phyloP scores from a whole-genome alignment of 2,888 invertebrate genomes.

The Gastrophysa polygoni region DNA sequence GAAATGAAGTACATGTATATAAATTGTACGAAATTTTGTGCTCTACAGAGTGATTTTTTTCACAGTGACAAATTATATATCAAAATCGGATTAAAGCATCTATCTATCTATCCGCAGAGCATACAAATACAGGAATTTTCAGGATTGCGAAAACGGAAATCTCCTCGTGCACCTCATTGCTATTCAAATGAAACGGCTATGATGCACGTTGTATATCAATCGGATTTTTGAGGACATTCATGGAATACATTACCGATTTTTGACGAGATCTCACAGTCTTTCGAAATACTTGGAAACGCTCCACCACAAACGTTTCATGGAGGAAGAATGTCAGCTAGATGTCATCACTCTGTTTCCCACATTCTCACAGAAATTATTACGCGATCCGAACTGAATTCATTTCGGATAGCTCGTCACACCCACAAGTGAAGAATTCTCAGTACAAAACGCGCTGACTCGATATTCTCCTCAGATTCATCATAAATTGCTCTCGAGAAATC shows the following conservation, averaged over 20 bases:
- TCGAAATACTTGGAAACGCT: conserved; percentile 34
- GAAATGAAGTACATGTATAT: no score
- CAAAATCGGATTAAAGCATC: background rate
- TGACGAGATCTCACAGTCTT: conserved; percentile 39
- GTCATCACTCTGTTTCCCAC: background rate
- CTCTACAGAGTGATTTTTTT: no score
- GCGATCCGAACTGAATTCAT: no score
- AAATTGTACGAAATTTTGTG: no score
- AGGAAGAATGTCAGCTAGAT: conserved; percentile 2
- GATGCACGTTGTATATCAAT: conserved; percentile 44
- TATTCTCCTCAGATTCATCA: no score
- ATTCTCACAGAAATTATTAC: background rate
- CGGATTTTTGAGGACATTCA: conserved; percentile 45
- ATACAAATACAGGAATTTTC: conserved; percentile 15
- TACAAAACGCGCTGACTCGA: no score
- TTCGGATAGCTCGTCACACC: no score
- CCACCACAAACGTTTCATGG: conserved; percentile 7
- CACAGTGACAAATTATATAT: background rate
- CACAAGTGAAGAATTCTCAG: no score
- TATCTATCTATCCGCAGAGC: background rate
- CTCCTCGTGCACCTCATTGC: conserved; percentile 37
- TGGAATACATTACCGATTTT: conserved; percentile 47
- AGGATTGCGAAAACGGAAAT: conserved; percentile 26
- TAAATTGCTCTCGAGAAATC: no score
- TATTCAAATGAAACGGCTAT: conserved; percentile 42